Conservation (phyloP, 2,888 invertebrate genomes). For the Schizotus pectinicornis region DNA sequence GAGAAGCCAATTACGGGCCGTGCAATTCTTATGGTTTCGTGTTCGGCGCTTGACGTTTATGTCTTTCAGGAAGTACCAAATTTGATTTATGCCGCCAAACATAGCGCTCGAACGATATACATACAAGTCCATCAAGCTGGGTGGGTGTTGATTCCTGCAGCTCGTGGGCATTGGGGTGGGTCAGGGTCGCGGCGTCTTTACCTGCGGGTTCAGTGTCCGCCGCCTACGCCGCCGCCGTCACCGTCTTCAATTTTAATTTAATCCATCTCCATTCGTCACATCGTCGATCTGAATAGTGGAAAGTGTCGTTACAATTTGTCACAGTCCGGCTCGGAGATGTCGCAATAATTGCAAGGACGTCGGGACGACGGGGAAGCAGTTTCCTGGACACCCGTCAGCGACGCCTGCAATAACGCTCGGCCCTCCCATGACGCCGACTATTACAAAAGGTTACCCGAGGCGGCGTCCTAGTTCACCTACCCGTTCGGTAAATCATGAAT, state of each 20-base stretch:
- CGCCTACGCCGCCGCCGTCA: conserved; percentile 1
- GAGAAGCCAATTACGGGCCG: too few species aligned
- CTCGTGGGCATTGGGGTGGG: too few species aligned
- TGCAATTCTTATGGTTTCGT: too few species aligned
- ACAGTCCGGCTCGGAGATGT: conserved; percentile 20
- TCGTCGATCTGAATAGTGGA: conserved; percentile 35
- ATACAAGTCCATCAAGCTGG: too few species aligned
- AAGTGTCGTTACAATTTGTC: conserved; percentile 33
- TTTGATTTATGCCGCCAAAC: too few species aligned
- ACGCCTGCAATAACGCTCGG: conserved; percentile 6
- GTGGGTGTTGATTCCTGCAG: too few species aligned
- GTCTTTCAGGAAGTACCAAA: too few species aligned
- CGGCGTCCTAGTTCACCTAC: conserved; percentile 43
- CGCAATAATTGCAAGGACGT: conserved; percentile 7
- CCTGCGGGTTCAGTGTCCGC: neutral
- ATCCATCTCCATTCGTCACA: conserved; percentile 37
- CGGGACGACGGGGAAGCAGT: conserved; percentile 2
- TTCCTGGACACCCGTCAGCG: conserved; percentile 11
- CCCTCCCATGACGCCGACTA: conserved; percentile 42
- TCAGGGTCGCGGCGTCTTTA: too few species aligned
- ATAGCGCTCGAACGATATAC: too few species aligned
- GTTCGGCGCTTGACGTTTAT: too few species aligned
- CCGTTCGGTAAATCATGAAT: conserved; percentile 43
- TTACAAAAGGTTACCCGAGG: conserved; percentile 33
- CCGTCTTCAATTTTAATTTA: conserved; percentile 29